Conservation (phyloP, 2,797 vertebrate genomes). For the Sciurus carolinensis region DNA sequence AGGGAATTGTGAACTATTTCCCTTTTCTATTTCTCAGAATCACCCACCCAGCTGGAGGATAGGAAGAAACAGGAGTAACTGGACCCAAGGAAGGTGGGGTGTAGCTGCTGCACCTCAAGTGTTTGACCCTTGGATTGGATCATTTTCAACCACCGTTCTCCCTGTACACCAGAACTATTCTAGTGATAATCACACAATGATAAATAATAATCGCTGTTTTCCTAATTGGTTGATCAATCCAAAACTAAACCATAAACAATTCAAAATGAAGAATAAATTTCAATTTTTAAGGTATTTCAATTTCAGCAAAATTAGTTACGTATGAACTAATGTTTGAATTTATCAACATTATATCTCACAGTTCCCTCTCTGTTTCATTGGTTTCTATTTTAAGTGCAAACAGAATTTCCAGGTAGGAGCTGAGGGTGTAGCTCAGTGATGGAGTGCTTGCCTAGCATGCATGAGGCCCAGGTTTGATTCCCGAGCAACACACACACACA, state of each 20-base stretch:
- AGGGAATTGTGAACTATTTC: background rate
- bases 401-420: background rate
- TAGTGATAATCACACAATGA: background rate
- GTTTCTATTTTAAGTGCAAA: conserved; percentile 48
- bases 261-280: conserved; percentile 29
- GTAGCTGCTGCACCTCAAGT: background rate
- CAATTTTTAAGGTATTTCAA: background rate
- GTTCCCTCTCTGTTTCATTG: background rate
- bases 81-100: background rate
- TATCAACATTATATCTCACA: background rate
- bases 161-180: background rate
- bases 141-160: background rate
- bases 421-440: no score
- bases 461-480: background rate
- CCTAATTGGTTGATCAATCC: background rate
- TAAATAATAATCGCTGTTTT: conserved; percentile 17
- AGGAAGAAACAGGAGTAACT: background rate
- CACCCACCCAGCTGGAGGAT: background rate
- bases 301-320: background rate
- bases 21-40: conserved; percentile 12
- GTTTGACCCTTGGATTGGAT: background rate
- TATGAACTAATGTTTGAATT: conserved; percentile 18
- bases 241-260: background rate
- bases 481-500: background rate
- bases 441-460: background rate